Conservation (phyloP, 2,113 vertebrate genomes). For the Channa maculata region DNA sequence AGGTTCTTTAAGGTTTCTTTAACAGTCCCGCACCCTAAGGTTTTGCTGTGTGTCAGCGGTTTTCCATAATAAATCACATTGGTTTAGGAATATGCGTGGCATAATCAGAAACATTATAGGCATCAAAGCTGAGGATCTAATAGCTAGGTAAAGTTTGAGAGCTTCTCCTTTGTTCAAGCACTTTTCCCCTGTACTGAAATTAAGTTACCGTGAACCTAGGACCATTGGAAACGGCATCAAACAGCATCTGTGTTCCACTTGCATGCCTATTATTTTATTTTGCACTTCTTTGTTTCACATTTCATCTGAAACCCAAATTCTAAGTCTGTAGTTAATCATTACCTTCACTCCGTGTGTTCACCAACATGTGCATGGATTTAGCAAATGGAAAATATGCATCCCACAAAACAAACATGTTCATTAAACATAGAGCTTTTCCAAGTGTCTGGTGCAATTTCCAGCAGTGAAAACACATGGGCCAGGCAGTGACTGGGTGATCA, state of each 20-base stretch:
- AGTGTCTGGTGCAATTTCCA: background rate
- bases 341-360: slow-evolving; percentile 34
- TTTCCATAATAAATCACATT: no score
- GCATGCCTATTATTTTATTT: slow-evolving; percentile 5
- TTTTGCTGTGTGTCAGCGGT: no score
- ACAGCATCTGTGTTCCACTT: slow-evolving; percentile 2
- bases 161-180: background rate
- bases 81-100: no score
- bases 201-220: background rate
- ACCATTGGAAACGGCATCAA: slow-evolving; percentile 3
- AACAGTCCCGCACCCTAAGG: no score
- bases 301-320: slow-evolving; percentile 9
- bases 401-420: slow-evolving; percentile 11
- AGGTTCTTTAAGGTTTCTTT: no score
- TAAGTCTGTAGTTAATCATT: slow-evolving; percentile 30
- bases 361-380: background rate
- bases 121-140: no score
- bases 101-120: no score
- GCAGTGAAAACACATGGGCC: background rate
- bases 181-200: background rate
- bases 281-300: background rate
- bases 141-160: no score
- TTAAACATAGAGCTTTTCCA: background rate
- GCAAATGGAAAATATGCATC: background rate
- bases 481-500: no score